phyloP scores from a whole-genome alignment of 1,140 invertebrate species.

The Drosophila lowei region DNA sequence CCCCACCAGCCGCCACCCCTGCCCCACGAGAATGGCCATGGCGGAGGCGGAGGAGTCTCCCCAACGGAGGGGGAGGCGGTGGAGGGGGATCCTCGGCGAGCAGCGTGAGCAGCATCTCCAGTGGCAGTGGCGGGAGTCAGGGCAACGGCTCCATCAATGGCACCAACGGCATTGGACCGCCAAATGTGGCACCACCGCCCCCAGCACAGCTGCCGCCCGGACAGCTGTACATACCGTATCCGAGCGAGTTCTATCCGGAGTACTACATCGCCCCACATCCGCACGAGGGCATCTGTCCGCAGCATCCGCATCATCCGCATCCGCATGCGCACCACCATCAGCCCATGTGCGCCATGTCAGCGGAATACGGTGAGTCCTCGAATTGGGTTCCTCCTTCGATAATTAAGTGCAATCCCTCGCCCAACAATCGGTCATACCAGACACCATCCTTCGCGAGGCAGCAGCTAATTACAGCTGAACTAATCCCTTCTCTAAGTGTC shows the following conservation, averaged over 20 bases:
- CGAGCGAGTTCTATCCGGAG: constrained; percentile 79
- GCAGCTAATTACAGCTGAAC: constrained; percentile 60
- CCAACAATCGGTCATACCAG: too few relatives aligned
- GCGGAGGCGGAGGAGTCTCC: constrained; percentile 57
- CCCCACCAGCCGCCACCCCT: not conserved
- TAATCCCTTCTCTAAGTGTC: constrained; percentile 56
- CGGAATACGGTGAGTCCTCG: constrained; percentile 77
- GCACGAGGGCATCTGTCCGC: constrained; percentile 80
- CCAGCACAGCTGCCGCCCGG: constrained; percentile 53
- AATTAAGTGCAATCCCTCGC: too few relatives aligned
- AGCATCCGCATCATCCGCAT: constrained; percentile 77
- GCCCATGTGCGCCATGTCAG: constrained; percentile 79
- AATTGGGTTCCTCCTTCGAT: not conserved
- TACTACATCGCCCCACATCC: constrained; percentile 80
- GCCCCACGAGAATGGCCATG: constrained; percentile 65
- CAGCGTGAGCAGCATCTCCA: constrained; percentile 68
- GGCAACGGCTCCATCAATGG: constrained; percentile 43
- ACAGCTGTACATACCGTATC: constrained; percentile 77
- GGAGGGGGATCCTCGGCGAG: constrained; percentile 63
- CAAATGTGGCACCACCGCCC: constrained; percentile 23
- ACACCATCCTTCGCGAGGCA: constrained; percentile 11
- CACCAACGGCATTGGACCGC: constrained; percentile 60
- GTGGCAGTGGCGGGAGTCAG: constrained; percentile 57
- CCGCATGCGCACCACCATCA: constrained; percentile 74
- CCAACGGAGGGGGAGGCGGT: constrained; percentile 44